phyloP scores from a whole-genome alignment of 2,113 vertebrate genomes.

The Phoenicopterus ruber region DNA sequence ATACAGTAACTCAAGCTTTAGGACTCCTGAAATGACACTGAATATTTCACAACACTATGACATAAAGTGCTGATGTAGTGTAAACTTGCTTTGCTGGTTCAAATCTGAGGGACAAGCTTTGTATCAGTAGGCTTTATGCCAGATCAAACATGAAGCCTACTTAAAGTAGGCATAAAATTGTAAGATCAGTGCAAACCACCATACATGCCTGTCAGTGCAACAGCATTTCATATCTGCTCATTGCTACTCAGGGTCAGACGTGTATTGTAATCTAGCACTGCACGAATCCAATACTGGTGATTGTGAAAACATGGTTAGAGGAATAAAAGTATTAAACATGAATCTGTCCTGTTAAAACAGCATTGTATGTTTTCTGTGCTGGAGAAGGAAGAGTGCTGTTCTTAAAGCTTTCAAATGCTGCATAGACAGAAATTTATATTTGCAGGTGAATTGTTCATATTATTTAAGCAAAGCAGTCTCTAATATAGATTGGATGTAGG shows the following conservation, averaged over 20 bases:
- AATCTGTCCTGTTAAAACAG: neutral
- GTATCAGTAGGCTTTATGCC: neutral
- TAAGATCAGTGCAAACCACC: neutral
- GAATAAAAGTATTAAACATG: neutral
- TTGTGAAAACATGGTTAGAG: neutral
- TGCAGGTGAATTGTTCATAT: neutral
- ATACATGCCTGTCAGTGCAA: accelerated
- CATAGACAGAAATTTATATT: neutral
- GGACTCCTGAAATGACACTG: neutral
- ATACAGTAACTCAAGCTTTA: neutral
- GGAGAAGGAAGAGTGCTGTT: neutral
- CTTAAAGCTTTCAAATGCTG: neutral
- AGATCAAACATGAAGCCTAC: neutral
- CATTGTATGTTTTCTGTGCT: neutral
- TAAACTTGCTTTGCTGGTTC: neutral
- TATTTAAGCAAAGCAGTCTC: neutral
- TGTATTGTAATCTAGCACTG: neutral
- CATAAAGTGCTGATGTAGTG: neutral
- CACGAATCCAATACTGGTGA: neutral
- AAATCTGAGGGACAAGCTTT: neutral
- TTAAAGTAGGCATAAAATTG: neutral
- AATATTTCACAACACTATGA: neutral
- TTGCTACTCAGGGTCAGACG: accelerated
- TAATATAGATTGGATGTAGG: neutral
- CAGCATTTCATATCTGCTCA: neutral